Evolutionary conservation across 2,797 vertebrate species (phyloP), one percentile per base, ranked within the genome.

Genomic region (Myotis pilosus): DNA sequence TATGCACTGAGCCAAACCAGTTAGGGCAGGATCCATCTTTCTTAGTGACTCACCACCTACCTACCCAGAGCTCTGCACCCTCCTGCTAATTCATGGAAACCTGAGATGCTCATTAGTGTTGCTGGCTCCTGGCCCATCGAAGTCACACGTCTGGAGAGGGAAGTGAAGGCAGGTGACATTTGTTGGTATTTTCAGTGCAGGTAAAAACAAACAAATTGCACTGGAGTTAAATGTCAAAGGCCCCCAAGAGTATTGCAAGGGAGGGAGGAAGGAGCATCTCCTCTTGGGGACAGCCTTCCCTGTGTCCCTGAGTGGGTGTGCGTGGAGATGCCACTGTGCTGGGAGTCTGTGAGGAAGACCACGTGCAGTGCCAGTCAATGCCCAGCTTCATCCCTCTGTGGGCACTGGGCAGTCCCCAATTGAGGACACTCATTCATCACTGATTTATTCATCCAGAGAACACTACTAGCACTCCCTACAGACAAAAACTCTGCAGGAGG

Each of bases 161-260:
- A 91, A 91, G 94, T 49, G 91, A 97, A 97, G 76, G 96, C 75
- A n/a, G 90, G 95, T 98, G 98, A 97, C 98, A 98, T 98, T 98
- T 98, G 96, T 98, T 98, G 98, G 97, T 98, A 98, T 98, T 98
- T 98, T 97, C 97, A 98, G 97, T 94, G 94, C 5, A 0, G 80
- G 96, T 68, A 89, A 98, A 97, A 98, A 96, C 95, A 98, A 98
- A 98, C 97, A 98, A 97, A 96, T 96, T 97, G 94, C 1, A 3
- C 80, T 2, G 8, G 92, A 97, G 79, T 84, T 98, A 97, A 98
- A 98, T 98, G 98, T 97, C 97, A 98, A 97, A 97, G 96, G 89
- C 94, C 33, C 6, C 49, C 64, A 55, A 74, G 83, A 3, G 10
- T 62, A 74, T 41, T 87, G 23, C 36, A 33, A 71, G 36, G 69